phyloP scores from a whole-genome alignment of 2,797 vertebrate genomes.

The Sebastes trivittatus region DNA sequence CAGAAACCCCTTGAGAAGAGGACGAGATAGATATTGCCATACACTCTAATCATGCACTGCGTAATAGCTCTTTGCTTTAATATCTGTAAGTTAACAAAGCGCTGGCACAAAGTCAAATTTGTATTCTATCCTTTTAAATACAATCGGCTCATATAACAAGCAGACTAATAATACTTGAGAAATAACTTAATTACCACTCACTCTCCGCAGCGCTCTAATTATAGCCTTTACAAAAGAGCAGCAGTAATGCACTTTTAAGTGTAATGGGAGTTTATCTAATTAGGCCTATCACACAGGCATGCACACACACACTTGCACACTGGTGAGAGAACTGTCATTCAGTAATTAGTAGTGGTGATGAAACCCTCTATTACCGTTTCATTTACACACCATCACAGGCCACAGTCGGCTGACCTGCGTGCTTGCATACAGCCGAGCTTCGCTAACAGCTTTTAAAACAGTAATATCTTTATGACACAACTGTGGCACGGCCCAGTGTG shows the following conservation, averaged over 20 bases:
- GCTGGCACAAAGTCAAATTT: conserved; percentile 58
- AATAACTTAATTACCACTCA: conserved; percentile 77
- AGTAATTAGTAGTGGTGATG: conserved; percentile 72
- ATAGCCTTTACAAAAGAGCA: conserved; percentile 77
- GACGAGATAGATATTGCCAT: conserved; percentile 9
- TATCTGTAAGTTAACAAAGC: conserved; percentile 55
- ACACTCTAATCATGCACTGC: conserved; percentile 26
- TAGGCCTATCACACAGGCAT: conserved; percentile 57
- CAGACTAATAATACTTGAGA: conserved; percentile 69
- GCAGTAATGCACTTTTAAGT: conserved; percentile 79
- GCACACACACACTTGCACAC: conserved; percentile 35
- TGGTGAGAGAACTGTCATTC: conserved; percentile 63
- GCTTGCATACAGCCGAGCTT: conserved; percentile 18
- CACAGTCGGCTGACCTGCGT: conserved; percentile 54
- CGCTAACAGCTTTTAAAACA: conserved; percentile 51
- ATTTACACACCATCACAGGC: conserved; percentile 57
- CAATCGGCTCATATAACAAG: conserved; percentile 64
- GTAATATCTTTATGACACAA: conserved; percentile 40
- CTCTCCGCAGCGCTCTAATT: conserved; percentile 69
- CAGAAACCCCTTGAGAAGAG: conserved; percentile 35
- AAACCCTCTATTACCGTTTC: conserved; percentile 71
- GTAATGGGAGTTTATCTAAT: conserved; percentile 80
- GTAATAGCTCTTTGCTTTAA: conserved; percentile 56
- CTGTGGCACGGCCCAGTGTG: conserved; percentile 14
- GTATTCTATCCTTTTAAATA: conserved; percentile 57